Evolutionary conservation across 2,888 invertebrate species (phyloP), one percentile per base, ranked within the genome.

Genomic region (Amiota communis): DNA sequence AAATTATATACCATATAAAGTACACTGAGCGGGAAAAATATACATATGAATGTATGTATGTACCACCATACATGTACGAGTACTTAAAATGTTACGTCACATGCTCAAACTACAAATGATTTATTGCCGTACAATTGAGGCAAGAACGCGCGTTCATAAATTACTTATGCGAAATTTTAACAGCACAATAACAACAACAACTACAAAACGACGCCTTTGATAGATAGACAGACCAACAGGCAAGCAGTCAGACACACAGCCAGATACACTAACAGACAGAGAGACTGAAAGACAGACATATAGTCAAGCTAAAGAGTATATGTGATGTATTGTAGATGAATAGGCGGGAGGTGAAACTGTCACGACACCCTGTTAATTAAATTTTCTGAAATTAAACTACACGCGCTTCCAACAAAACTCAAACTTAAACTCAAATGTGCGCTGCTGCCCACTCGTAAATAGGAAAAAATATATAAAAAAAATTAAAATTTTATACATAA

Each of bases 351-450:
- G 36, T 36, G 36, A 36, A 36, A 59, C n/a, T 57, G 53, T 49
- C 49, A 69, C 51, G 6, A 69, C 63, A 72, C 59, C 77, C 72
- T 73, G 77, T 82, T 85, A 83, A 83, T 83, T 84, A 81, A 85
- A 83, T 83, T 82, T 80, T 70, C 72, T 74, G 79, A 71, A 84
- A 81, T 82, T 84, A 77, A 80, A 82, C 81, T 74, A 73, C 77
- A 81, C 56, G 20, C 49, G 81, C 64, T n/a, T 23, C 84, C 46
- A 20, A 20, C 36, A 6, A n/a, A 36, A 36, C 36, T 36, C 36
- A 36, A 36, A 36, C 36, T 36, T 36, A 36, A 36, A 36, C 36
- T 36, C 36, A 36, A 17, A 51, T 23, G 49, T 20, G 46, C 36
- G 70, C 76, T 20, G 17, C 61, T 49, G 65, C 65, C 65, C 65